These are phyloP conservation scores for Setophaga kirtlandii DNA, from an alignment of 2,113 vertebrate genomes.

Conservation along the genomic window DNA sequence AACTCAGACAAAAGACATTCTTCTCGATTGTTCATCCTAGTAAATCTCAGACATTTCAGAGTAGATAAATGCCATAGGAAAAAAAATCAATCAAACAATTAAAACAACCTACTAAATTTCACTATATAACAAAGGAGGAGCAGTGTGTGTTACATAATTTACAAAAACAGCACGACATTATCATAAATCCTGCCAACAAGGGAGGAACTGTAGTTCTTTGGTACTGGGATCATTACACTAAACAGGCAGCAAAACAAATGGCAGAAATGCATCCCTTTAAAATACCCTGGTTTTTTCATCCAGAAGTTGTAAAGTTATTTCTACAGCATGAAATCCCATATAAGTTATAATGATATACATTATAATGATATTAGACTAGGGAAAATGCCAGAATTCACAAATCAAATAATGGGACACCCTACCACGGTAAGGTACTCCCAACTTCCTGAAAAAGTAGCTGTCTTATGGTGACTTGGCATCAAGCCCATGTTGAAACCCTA, in stretches of 20 bases:
- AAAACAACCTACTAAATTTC: constrained; percentile 76
- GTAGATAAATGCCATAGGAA: constrained; percentile 63
- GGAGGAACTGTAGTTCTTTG: constrained; percentile 55
- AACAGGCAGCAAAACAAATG: constrained; percentile 56
- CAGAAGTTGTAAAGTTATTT: constrained; percentile 1
- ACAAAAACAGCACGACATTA: constrained; percentile 71
- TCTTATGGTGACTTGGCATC: not conserved
- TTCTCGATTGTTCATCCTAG: not conserved
- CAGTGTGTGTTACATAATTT: constrained; percentile 72
- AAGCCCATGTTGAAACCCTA: not conserved
- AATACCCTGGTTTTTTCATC: not conserved
- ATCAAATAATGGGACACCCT: not conserved
- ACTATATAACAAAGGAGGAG: constrained; percentile 66
- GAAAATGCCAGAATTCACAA: constrained; percentile 25
- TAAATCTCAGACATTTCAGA: constrained; percentile 58
- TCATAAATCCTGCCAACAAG: constrained; percentile 72
- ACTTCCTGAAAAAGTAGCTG: constrained; percentile 11
- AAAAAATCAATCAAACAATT: constrained; percentile 78
- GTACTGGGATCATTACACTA: constrained; percentile 49
- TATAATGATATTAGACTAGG: not conserved
- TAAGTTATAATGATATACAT: not conserved
- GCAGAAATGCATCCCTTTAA: constrained; percentile 22
- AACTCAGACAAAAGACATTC: constrained; percentile 36
- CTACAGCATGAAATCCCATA: not conserved
- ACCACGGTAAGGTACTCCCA: not conserved